These are phyloP conservation scores for Aproaerema taeniolella DNA, from an alignment of 2,888 invertebrate genomes.

Conservation along the genomic window DNA sequence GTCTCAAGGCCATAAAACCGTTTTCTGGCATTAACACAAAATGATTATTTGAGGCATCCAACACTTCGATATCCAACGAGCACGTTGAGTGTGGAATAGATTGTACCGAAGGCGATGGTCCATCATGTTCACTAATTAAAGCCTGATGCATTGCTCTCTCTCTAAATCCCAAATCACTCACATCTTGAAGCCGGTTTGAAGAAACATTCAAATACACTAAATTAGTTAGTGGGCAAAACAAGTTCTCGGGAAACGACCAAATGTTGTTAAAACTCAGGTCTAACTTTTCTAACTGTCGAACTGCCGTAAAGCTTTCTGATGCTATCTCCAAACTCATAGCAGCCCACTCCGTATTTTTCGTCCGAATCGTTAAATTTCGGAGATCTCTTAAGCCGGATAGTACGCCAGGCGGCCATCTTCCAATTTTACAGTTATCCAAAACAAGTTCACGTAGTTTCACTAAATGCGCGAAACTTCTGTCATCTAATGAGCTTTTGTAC, in stretches of 20 bases:
- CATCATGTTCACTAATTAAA: constrained; percentile 79
- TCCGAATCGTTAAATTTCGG: constrained; percentile 89
- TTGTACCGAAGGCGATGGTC: constrained; percentile 53
- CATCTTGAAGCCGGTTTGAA: constrained; percentile 91
- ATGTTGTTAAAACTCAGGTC: constrained; percentile 93
- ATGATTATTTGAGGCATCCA: constrained; percentile 91
- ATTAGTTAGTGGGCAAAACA: constrained; percentile 90
- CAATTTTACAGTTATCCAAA: constrained; percentile 91
- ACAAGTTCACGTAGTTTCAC: constrained; percentile 87
- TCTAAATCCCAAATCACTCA: constrained; percentile 90
- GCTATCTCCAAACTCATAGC: constrained; percentile 90
- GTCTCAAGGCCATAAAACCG: constrained; percentile 87
- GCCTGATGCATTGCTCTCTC: constrained; percentile 83
- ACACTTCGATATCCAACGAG: constrained; percentile 86
- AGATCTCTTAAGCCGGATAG: constrained; percentile 88
- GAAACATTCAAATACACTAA: constrained; percentile 90
- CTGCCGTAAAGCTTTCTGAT: constrained; percentile 85
- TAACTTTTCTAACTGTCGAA: constrained; percentile 87
- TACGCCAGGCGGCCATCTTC: constrained; percentile 87
- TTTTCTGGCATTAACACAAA: constrained; percentile 89
- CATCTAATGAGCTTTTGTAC: constrained; percentile 87
- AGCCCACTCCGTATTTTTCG: constrained; percentile 90
- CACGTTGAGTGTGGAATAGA: constrained; percentile 77
- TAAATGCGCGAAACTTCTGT: constrained; percentile 88
- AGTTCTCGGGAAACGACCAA: constrained; percentile 90